These are phyloP conservation scores for Petrosia ficiformis DNA, from an alignment of 37 sponge, comb jelly and placozoan genomes.

Conservation along the genomic window DNA sequence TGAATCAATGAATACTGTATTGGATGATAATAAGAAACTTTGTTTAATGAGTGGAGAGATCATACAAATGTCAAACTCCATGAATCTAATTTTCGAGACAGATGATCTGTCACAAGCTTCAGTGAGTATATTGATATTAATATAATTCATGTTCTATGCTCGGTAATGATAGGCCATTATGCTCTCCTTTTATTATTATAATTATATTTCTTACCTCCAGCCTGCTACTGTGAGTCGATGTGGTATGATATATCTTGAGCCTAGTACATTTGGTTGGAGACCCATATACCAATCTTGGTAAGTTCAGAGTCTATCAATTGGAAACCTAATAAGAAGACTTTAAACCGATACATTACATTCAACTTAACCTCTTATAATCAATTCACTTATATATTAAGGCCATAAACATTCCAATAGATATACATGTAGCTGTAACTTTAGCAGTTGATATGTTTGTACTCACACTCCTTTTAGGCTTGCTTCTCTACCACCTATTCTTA, in stretches of 20 bases:
- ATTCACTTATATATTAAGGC: not conserved
- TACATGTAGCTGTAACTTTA: not conserved
- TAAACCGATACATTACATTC: not conserved
- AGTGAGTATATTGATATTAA: slow-evolving; percentile 35
- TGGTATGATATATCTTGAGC: slow-evolving; percentile 99
- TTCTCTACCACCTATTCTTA: slow-evolving; percentile 41
- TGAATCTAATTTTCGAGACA: slow-evolving; percentile 98
- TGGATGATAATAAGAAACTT: slow-evolving; percentile 96
- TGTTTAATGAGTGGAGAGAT: slow-evolving; percentile 99
- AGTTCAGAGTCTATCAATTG: too few species aligned
- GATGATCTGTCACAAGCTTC: slow-evolving; percentile 96
- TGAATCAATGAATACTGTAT: slow-evolving; percentile 99
- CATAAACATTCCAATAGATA: not conserved
- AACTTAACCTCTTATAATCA: not conserved
- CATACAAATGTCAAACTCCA: slow-evolving; percentile 94
- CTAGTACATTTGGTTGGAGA: slow-evolving; percentile 89
- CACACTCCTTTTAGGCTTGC: slow-evolving; percentile 66
- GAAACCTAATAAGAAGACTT: not conserved
- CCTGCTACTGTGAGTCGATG: slow-evolving; percentile 99
- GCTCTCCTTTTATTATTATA: not conserved
- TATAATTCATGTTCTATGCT: not conserved
- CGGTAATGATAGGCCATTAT: not conserved
- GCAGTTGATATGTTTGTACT: too few species aligned
- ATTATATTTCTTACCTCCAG: slow-evolving; percentile 22
- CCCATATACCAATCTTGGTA: slow-evolving; percentile 90